Evolutionary conservation across 2,888 invertebrate genomes (phyloP), one percentile per base, ranked within the genome.

Genomic region (Pasiphila rectangulata): DNA sequence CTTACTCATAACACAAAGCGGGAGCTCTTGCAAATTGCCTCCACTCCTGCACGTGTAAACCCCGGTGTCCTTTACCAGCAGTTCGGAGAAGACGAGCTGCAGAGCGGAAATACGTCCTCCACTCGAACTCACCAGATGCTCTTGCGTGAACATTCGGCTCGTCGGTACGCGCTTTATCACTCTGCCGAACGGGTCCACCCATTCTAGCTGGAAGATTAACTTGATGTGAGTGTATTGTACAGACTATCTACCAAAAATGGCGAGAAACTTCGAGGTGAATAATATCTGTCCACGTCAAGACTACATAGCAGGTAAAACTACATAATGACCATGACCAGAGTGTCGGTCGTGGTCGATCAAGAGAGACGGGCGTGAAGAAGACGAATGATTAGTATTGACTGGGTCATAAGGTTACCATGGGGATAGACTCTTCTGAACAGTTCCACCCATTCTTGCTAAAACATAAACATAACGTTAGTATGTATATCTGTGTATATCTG

Each of bases 1-100:
- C 74, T 64, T 53, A 83, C 86, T 79, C 43, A 86, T 75, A 15
- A 85, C 71, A 60, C 86, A 87, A 2, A 86, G 42, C 0, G 75
- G 59, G 3, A 79, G 61, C 4, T 64, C 61, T 37, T 67, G 54
- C 2, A 52, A 48, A 3, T 56, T 29, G 1, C 67, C 63, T 1
- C 77, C 83, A n/a, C 75, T 67, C 1, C 64, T 70, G 35, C 86
- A 87, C 24, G 63, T 54, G 62, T 83, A 86, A 0, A 70, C 44
- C 0, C 86, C 86, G 4, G 71, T 75, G 30, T 87, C 84, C 2
- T 64, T 63, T 0, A 74, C 74, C 4, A 40, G 35, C 4, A 76
- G 64, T 1, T 63, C 60, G 0, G 63, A 67, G 34, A 85, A 56
- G 0, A 68, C 68, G 5, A 86, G 61, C 0, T 72, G 59, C 17